Conservation (phyloP, 2,797 vertebrate genomes). For the Crocidura indochinensis region DNA sequence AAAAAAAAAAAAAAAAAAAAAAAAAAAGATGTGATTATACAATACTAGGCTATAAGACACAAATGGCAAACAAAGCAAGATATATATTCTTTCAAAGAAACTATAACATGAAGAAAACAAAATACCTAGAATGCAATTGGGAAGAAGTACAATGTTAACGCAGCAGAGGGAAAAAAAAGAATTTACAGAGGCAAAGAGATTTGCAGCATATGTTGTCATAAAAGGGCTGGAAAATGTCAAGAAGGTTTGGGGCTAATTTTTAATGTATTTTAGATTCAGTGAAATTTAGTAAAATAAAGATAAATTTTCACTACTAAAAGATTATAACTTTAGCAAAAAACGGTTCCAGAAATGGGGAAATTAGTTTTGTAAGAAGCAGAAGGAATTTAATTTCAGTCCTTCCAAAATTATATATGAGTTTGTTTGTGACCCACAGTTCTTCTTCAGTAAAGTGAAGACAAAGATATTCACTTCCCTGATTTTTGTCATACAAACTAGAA, state of each 20-base stretch:
- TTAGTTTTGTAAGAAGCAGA: neutral
- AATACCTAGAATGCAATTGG: neutral
- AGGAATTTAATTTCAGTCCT: neutral
- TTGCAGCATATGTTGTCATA: neutral
- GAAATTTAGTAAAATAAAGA: neutral
- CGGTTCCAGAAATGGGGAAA: neutral
- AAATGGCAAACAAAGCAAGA: neutral
- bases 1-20: no score
- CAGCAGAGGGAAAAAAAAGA: neutral
- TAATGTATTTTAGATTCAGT: neutral
- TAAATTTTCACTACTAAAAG: neutral
- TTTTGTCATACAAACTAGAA: neutral
- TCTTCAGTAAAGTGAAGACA: conserved; percentile 7
- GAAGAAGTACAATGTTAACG: neutral
- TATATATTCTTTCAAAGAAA: neutral
- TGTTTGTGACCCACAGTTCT: neutral
- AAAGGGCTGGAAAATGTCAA: neutral
- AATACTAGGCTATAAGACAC: neutral
- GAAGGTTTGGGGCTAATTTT: neutral
- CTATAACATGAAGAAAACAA: neutral
- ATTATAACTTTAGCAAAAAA: neutral
- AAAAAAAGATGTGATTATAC: no score
- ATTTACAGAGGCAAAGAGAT: neutral
- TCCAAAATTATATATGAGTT: neutral
- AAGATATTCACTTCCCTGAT: neutral